phyloP scores from a whole-genome alignment of 2,888 invertebrate genomes.

The Lymantria dispar region DNA sequence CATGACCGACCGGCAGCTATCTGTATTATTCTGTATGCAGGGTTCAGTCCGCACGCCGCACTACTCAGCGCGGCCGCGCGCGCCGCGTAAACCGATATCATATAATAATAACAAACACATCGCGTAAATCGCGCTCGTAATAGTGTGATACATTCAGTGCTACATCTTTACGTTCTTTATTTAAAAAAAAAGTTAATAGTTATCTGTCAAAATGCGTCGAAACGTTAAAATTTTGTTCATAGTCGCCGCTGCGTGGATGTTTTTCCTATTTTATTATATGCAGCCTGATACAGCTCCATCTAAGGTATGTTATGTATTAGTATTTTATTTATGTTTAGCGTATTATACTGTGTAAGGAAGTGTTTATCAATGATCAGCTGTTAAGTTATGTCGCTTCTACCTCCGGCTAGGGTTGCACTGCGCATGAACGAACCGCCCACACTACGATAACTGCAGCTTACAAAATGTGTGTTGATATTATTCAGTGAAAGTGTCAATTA shows the following conservation, averaged over 20 bases:
- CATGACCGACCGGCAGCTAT: slow-evolving; percentile 66
- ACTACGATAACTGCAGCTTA: slow-evolving; percentile 47
- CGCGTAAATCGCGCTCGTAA: slow-evolving; percentile 28
- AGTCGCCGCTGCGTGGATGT: slow-evolving; percentile 71
- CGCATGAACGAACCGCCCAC: slow-evolving; percentile 60
- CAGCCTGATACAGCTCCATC: slow-evolving; percentile 65
- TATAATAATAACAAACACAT: slow-evolving; percentile 48
- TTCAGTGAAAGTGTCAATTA: slow-evolving; percentile 5
- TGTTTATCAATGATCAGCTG: slow-evolving; percentile 57
- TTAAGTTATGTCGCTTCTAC: slow-evolving; percentile 43
- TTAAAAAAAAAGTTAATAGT: slow-evolving; percentile 10
- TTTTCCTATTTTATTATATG: slow-evolving; percentile 73
- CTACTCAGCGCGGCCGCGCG: slow-evolving; percentile 75
- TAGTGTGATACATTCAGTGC: slow-evolving; percentile 36
- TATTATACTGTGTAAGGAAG: slow-evolving; percentile 13
- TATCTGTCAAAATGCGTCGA: slow-evolving; percentile 59
- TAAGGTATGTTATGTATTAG: slow-evolving; percentile 52
- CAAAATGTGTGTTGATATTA: slow-evolving; percentile 9
- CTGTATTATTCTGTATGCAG: slow-evolving; percentile 38
- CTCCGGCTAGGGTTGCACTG: slow-evolving; percentile 44
- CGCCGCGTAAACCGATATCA: slow-evolving; percentile 52
- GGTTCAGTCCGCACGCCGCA: slow-evolving; percentile 65
- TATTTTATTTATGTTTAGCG: slow-evolving; percentile 13
- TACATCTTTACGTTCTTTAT: slow-evolving; percentile 17
- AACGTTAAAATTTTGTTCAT: slow-evolving; percentile 73